A percentile compares a stretch with the other conserved stretches of the same genome.
Evolutionary conservation across 2,113 vertebrate genomes (phyloP).

Genomic region (Zosterops japonicus): DNA sequence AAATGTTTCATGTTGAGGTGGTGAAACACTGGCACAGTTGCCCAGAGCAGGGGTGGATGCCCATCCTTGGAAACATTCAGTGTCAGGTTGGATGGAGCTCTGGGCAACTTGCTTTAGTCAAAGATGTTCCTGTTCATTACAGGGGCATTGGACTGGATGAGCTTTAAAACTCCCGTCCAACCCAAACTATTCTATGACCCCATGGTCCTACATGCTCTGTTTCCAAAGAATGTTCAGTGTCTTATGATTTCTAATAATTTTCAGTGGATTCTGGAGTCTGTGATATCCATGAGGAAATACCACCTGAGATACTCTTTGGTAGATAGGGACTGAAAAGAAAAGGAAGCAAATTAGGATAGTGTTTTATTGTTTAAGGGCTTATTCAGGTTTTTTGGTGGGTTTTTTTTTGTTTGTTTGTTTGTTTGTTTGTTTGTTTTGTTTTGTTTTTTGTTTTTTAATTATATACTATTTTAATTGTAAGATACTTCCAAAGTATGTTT

Average conservation of each 20-base stretch:
- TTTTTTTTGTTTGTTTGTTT: no score
- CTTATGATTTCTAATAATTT: neutral
- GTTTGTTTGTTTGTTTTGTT: no score
- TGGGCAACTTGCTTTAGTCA: neutral
- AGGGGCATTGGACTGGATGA: neutral
- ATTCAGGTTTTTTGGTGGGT: neutral
- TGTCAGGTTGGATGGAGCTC: neutral
- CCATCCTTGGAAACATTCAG: neutral
- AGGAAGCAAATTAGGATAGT: neutral
- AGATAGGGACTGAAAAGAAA: neutral
- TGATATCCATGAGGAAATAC: neutral
- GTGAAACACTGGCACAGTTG: neutral
- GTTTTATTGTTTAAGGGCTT: neutral
- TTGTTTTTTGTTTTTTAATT: neutral
- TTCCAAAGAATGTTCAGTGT: neutral
- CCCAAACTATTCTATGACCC: neutral
- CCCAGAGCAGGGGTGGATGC: neutral
- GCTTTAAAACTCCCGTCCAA: neutral
- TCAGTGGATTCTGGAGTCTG: neutral
- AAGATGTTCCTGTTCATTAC: neutral
- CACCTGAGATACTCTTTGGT: neutral
- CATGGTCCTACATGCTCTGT: neutral
- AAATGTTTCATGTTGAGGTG: neutral
- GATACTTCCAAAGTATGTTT: slow-evolving; percentile 40
- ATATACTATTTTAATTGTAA: neutral